phyloP scores from a whole-genome alignment of 2,888 invertebrate genomes.

The Pristionchus arcanus region DNA sequence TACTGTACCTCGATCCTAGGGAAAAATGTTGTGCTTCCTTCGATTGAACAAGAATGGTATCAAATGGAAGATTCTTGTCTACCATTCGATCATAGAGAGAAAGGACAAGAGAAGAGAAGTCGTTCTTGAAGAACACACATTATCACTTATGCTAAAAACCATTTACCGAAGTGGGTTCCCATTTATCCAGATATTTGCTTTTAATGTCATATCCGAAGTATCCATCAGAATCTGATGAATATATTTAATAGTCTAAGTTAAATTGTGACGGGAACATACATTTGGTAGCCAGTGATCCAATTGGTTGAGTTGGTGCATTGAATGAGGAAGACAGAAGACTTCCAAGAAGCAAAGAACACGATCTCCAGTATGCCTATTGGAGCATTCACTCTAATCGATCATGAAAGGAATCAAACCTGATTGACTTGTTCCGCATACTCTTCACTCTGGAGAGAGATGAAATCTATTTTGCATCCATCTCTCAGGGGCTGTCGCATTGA shows the following conservation, averaged over 20 bases:
- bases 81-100: conserved; percentile 17
- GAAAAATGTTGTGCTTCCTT: neutral
- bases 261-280: neutral
- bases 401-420: neutral
- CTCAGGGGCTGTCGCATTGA: conserved; percentile 32
- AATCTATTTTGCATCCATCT: conserved; percentile 5
- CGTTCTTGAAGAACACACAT: neutral
- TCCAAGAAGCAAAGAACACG: conserved; percentile 46
- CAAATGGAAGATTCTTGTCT: conserved; percentile 40
- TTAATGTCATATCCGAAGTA: conserved; percentile 50
- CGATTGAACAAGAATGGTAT: neutral
- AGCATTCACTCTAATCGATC: neutral
- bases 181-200: neutral
- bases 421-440: conserved; percentile 48
- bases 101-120: conserved; percentile 36
- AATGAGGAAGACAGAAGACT: conserved; percentile 34
- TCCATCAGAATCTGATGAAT: conserved; percentile 34
- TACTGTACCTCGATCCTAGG: neutral
- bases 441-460: conserved; percentile 50
- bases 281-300: neutral
- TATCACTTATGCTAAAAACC: neutral
- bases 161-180: conserved; percentile 46
- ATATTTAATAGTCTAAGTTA: neutral
- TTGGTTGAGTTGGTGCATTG: neutral
- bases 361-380: conserved; percentile 54